Evolutionary conservation across 2,797 vertebrate genomes (phyloP).

Genomic region (Anas georgica): DNA sequence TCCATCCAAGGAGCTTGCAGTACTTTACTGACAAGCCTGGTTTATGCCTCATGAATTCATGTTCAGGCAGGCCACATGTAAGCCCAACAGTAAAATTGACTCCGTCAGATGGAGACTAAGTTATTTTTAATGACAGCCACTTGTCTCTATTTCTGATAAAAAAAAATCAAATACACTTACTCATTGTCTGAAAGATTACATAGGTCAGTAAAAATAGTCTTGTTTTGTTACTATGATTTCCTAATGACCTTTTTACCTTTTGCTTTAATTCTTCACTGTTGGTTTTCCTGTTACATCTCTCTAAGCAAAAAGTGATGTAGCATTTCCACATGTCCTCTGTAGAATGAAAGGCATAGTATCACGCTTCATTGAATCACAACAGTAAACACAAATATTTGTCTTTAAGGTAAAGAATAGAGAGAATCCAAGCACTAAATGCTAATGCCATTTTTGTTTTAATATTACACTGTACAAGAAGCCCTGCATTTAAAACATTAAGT

Average conservation of each 20-base stretch:
- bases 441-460: not conserved
- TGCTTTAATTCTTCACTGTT: constrained; percentile 86
- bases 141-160: not conserved
- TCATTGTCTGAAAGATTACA: not conserved
- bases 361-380: not conserved
- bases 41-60: not conserved
- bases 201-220: not conserved
- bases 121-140: not conserved
- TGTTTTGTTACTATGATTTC: not conserved
- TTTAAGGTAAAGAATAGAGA: not conserved
- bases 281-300: constrained; percentile 89
- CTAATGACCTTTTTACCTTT: constrained; percentile 77
- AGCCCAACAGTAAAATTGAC: not conserved
- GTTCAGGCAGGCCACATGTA: not conserved
- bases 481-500: not conserved
- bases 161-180: not conserved
- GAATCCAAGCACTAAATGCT: not conserved
- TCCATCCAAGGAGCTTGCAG: not conserved
- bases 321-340: constrained; percentile 91
- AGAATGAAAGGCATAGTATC: constrained; percentile 11
- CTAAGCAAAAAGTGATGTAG: constrained; percentile 87
- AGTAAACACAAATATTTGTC: not conserved
- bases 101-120: not conserved
- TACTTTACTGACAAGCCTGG: not conserved
- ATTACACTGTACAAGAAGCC: not conserved